phyloP scores from a whole-genome alignment of 2,113 vertebrate species.

The Phodopus roborovskii region DNA sequence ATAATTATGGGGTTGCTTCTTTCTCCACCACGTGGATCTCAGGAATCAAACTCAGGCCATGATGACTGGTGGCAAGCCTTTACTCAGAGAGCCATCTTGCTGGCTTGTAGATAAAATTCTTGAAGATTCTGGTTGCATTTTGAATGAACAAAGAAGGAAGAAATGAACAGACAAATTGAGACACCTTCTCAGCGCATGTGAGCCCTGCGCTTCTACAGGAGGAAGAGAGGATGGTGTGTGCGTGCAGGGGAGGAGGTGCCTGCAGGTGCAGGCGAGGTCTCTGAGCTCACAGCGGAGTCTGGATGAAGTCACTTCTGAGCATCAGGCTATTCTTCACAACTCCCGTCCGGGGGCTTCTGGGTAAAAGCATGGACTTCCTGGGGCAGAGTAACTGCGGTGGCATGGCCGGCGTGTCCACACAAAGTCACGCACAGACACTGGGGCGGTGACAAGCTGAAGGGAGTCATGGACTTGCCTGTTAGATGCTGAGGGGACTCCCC shows the following conservation, averaged over 20 bases:
- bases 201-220: neutral
- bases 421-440: neutral
- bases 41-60: neutral
- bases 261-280: neutral
- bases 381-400: no score
- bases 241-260: neutral
- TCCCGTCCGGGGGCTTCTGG: no score
- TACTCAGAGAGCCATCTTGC: neutral
- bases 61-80: neutral
- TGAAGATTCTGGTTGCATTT: neutral
- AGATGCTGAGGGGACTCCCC: neutral
- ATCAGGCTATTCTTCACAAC: neutral
- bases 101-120: neutral
- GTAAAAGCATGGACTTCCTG: no score
- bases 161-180: neutral
- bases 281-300: neutral
- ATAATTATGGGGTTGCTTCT: neutral
- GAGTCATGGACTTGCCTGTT: no score
- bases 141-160: neutral
- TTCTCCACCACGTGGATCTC: neutral
- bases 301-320: neutral
- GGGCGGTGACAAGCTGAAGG: no score
- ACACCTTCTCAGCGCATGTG: neutral
- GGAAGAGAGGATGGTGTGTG: neutral
- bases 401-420: fast-evolving